Evolutionary conservation across 2,797 vertebrate species (phyloP), one percentile per base, ranked within the genome.

Genomic region (Dermochelys coriacea): DNA sequence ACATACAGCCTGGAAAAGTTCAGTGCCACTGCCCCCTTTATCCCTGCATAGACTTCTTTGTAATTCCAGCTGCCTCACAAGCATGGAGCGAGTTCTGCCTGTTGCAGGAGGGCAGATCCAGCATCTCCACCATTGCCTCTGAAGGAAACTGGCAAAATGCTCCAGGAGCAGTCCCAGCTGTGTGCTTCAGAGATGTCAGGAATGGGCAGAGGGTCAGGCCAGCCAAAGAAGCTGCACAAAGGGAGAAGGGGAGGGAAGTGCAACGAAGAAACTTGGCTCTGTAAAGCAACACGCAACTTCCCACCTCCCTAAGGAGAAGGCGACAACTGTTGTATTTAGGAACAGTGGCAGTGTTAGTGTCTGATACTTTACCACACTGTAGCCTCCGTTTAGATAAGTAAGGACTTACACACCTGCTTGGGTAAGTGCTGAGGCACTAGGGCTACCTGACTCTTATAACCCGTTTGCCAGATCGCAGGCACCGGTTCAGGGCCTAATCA

Each of bases 301-400:
- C 61, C 21, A 2, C 0, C 2, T 29, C 50, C 49, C 64, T 10
- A 5, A 0, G 0, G 47, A 47, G 7, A 10, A 31, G 10, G 29
- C 1, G 3, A 78, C 18, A 68, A 8, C 0, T 21, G 10, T 49
- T 49, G 49, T 49, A 49, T 49, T 49, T 10, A 49, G 49, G 49
- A 49, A 49, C 49, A 49, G 49, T 12, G 49, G 49, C 10, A 49
- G 49, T 49, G 10, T 49, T 49, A 49, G 49, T 49, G 12, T 12
- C 49, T 49, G 49, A 49, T 49, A 49, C 47, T 49, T 49, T 49
- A 49, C 47, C 49, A 47, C 47, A 49, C 47, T 49, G 47, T 49
- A 49, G 47, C 6, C 47, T 49, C 47, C 47, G 49, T 49, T 49
- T 49, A 49, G 47, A 80, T 54, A 54, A 19, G 21, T 25, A 55